phyloP scores from a whole-genome alignment of 2,113 vertebrate genomes.

The Colinus virginianus region DNA sequence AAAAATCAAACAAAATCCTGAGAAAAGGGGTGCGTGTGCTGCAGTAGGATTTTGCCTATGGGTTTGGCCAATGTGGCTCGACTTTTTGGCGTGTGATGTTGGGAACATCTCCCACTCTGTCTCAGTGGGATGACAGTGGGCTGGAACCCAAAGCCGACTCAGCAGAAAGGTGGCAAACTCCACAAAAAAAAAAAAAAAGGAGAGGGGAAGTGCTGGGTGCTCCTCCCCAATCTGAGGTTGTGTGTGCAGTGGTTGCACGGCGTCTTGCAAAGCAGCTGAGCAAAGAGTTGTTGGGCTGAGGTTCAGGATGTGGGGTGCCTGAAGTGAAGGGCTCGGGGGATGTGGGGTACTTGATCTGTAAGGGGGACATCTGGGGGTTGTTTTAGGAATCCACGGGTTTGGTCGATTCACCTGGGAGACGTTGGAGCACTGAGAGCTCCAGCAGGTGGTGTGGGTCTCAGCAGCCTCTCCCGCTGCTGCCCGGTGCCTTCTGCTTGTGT shows the following conservation, averaged over 20 bases:
- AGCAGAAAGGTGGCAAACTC: no score
- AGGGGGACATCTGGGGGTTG: neutral
- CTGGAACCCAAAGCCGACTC: neutral
- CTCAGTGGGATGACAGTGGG: neutral
- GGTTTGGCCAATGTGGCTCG: neutral
- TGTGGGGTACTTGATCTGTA: neutral
- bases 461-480: neutral
- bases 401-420: neutral
- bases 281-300: neutral
- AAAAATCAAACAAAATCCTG: neutral
- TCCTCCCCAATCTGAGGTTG: neutral
- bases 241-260: no score
- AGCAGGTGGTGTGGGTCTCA: neutral
- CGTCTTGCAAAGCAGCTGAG: neutral
- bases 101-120: neutral
- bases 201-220: neutral
- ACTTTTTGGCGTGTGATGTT: neutral
- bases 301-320: neutral
- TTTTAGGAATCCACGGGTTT: accelerated
- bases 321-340: no score
- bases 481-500: accelerated
- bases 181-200: no score
- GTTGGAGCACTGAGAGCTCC: neutral
- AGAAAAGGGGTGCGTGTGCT: neutral
- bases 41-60: neutral